Conservation (phyloP, 2,888 invertebrate genomes). For the Ennomos fuscantarius region DNA sequence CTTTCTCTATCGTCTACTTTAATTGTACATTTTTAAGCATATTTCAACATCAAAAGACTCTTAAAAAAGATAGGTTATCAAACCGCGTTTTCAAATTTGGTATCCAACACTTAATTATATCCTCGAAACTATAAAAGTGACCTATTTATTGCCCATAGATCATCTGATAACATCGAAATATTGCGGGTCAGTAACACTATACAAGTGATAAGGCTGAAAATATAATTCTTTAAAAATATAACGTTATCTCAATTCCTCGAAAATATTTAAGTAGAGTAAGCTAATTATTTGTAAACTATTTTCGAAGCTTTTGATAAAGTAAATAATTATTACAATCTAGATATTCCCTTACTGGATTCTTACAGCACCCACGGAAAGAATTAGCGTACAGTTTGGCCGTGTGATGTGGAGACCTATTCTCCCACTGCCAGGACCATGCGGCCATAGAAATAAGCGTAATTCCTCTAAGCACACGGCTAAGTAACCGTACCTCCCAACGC, state of each 20-base stretch:
- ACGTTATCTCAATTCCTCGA: conserved; percentile 3
- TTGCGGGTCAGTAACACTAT: conserved; percentile 74
- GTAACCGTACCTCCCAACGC: no score
- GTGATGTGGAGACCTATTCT: no score
- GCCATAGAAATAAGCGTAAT: no score
- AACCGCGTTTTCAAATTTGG: conserved; percentile 24
- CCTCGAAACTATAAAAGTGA: conserved; percentile 71
- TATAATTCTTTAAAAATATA: conserved; percentile 20
- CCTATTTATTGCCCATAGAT: conserved; percentile 73
- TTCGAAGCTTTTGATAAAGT: neutral
- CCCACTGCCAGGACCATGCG: no score
- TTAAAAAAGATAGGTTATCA: conserved; percentile 10
- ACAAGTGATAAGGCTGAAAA: conserved; percentile 48
- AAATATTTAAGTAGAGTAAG: neutral
- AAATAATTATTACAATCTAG: no score
- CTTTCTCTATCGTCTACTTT: neutral
- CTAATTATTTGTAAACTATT: neutral
- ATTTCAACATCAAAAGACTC: neutral
- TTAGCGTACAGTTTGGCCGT: no score
- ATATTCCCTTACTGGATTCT: no score
- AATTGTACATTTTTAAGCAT: neutral
- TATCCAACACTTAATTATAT: conserved; percentile 60
- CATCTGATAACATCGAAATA: conserved; percentile 69
- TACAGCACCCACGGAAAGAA: no score
- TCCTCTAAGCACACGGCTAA: no score